These are phyloP conservation scores for Gavia stellata DNA, from an alignment of 2,113 vertebrate species.

Conservation along the genomic window DNA sequence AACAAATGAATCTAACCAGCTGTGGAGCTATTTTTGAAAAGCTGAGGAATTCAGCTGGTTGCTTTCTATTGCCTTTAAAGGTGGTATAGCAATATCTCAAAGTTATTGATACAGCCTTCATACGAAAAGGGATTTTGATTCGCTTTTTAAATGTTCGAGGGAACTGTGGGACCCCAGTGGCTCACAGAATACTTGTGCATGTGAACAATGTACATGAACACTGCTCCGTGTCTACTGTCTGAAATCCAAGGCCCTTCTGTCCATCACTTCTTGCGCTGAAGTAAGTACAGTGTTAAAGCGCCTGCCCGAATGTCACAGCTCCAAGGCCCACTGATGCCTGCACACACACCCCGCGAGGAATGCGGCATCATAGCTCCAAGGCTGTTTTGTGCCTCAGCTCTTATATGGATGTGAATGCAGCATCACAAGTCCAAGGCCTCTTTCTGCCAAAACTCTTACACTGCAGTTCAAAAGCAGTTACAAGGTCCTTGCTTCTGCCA, in stretches of 20 bases:
- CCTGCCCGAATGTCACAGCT: background rate
- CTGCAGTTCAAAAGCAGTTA: background rate
- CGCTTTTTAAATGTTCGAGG: background rate
- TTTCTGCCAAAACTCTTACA: background rate
- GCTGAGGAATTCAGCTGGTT: background rate
- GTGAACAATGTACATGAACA: background rate
- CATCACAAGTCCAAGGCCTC: background rate
- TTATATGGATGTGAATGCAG: background rate
- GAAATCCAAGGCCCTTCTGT: background rate
- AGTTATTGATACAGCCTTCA: background rate
- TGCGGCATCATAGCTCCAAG: background rate
- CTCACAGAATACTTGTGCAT: background rate
- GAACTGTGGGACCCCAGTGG: background rate
- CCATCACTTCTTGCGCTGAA: background rate
- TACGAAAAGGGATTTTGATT: background rate
- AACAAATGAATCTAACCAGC: slow-evolving; percentile 36
- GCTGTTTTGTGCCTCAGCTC: background rate
- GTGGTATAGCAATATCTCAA: background rate
- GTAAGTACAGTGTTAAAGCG: background rate
- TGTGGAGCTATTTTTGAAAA: slow-evolving; percentile 52
- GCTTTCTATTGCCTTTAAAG: slow-evolving; percentile 37
- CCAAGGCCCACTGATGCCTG: background rate
- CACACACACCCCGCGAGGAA: accelerated
- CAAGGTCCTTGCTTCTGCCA: background rate
- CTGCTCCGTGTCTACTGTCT: background rate